These are phyloP conservation scores for Mionectes macconnelli DNA, from an alignment of 2,113 vertebrate species.

Conservation along the genomic window DNA sequence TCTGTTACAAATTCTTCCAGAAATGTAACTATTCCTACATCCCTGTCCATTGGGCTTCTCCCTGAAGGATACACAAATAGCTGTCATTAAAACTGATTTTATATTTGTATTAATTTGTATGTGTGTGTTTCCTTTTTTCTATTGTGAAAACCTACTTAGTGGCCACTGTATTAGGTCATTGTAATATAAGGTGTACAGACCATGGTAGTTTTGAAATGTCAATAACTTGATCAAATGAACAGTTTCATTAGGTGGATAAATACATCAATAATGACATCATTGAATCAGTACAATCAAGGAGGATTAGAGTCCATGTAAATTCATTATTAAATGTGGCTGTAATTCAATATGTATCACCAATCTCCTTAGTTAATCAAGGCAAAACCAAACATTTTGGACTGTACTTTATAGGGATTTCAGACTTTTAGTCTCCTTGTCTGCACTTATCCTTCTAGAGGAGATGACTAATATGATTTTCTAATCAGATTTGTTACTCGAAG, in stretches of 20 bases:
- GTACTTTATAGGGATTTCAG: not conserved
- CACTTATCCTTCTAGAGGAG: not conserved
- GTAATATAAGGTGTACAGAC: not conserved
- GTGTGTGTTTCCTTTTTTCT: not conserved
- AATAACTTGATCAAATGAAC: not conserved
- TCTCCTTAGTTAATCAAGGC: not conserved
- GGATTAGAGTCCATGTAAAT: not conserved
- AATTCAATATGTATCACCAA: not conserved
- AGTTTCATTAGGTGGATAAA: not conserved
- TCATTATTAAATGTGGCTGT: not conserved
- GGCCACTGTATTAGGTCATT: not conserved
- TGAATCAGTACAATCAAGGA: not conserved
- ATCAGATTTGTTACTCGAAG: not conserved
- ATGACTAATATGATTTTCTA: not conserved
- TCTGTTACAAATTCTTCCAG: too few relatives aligned
- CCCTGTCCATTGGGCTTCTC: not conserved
- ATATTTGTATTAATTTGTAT: not conserved
- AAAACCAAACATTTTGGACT: not conserved
- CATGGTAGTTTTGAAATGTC: not conserved
- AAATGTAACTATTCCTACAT: too few relatives aligned
- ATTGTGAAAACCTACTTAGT: not conserved
- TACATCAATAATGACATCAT: not conserved
- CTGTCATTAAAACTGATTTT: not conserved
- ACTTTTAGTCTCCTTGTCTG: not conserved
- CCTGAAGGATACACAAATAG: not conserved